Base-by-base conservation (phyloP, 1,140 invertebrate species). In the Solenopsis fugax region DNA sequence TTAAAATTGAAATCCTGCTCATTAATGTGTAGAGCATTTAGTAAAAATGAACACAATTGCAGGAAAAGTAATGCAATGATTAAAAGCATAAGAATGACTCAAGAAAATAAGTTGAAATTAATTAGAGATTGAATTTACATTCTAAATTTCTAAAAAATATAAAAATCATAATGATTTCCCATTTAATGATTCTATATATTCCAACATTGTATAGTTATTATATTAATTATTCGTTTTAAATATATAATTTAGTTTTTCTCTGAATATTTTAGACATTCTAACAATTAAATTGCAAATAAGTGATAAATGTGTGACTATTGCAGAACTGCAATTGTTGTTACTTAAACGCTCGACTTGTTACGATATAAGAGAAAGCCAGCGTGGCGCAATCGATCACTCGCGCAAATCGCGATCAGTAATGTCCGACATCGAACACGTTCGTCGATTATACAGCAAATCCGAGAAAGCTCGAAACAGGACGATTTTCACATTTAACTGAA, bases 401-500 rank as follows among this genome's bases (percentile, higher is more conserved):
- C 5, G 72, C 78, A 37, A 29, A 29, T 56, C 37, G 21, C 65
- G 65, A 56, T 41, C 65, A 80, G 10, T 45, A 58, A 62, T n/a
- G 58, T 67, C 4, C 77, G 64, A 81, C 77, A 54, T 52, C n/a
- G 13, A 56, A 69, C 50, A 52, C 18, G 4, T 60, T 82, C 24
- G 54, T 50, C 34, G 64, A 67, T 67, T 67, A n/a, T n/a, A 52
- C 7, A 37, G n/a, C 9, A 67, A 45, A 81, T 69, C 34, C 48
- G 77, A 69, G 64, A 56, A 80, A 77, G 45, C 75, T 62, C 37
- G 37, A n/a, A 58, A 73, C 18, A 21, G 21, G 1, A 24, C 16
- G 52, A 82, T 82, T 82, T 82, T 73, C 77, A 24, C 62, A 48
- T 73, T 73, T 73, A 37, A 84, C n/a, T 50, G 65, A 2, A 24